Percentiles rank a stretch among this genome's conserved stretches.
phyloP scores from a whole-genome alignment of 2,888 invertebrate species.

The Spodoptera picta region DNA sequence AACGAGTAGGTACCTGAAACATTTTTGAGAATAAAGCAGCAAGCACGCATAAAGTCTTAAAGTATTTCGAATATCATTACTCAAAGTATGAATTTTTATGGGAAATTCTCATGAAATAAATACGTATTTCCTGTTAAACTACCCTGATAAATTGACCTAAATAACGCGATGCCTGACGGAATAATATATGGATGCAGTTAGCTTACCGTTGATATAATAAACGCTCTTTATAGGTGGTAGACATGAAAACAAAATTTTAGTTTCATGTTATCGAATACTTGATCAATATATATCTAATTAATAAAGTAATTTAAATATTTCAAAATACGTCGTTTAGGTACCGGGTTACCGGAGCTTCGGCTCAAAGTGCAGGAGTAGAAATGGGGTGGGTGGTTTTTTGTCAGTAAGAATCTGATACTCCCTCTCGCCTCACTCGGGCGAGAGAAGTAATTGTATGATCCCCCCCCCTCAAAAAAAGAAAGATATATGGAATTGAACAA shows the following conservation, averaged over 20 bases:
- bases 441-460: no score
- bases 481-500: no score
- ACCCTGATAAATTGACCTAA: slow-evolving; percentile 51
- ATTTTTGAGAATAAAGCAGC: slow-evolving; percentile 50
- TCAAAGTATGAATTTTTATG: slow-evolving; percentile 51
- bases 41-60: slow-evolving; percentile 50
- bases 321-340: no score
- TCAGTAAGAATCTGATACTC: no score
- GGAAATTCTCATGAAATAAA: slow-evolving; percentile 56
- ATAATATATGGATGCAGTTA: slow-evolving; percentile 40
- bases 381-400: no score
- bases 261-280: no score
- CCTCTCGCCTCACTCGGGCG: no score
- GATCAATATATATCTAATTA: no score
- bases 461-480: no score
- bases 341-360: no score
- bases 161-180: slow-evolving; percentile 53
- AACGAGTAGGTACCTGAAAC: slow-evolving; percentile 36
- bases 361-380: no score
- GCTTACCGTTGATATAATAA: slow-evolving; percentile 34
- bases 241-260: slow-evolving; percentile 41
- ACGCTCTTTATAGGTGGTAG: slow-evolving; percentile 38
- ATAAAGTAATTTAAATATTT: no score
- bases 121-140: slow-evolving; percentile 56
- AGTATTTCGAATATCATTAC: slow-evolving; percentile 50